Percentiles rank a stretch among this genome's conserved stretches.
Evolutionary conservation across 2,888 invertebrate genomes (phyloP).

Genomic region (Drosophila multiciliata): DNA sequence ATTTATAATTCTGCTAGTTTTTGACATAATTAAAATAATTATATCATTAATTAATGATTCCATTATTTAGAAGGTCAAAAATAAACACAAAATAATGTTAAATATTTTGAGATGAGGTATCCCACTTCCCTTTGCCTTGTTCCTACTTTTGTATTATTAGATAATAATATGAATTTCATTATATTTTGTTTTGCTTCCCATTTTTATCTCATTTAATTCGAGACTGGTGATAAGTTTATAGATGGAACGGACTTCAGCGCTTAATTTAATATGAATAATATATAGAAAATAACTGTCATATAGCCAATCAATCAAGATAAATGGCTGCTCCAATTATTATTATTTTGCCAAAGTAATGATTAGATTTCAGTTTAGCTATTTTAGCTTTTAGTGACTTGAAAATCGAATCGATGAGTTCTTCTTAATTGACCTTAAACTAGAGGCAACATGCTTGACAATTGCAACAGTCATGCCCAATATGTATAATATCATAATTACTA

Average conservation of each 20-base stretch:
- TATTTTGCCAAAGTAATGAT: not conserved
- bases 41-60: not conserved
- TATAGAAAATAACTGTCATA: not conserved
- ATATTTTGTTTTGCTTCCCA: not conserved
- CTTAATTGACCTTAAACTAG: not conserved
- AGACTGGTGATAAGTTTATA: not conserved
- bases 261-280: too few relatives aligned
- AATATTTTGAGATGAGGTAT: not conserved
- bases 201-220: not conserved
- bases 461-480: constrained; percentile 1
- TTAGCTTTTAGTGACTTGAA: not conserved
- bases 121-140: not conserved
- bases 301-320: not conserved
- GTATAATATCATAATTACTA: not conserved
- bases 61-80: not conserved
- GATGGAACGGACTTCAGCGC: not conserved
- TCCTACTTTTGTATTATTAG: not conserved
- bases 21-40: not conserved
- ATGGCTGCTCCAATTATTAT: not conserved
- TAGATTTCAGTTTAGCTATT: not conserved
- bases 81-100: not conserved
- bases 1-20: not conserved
- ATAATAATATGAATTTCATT: not conserved
- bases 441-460: not conserved
- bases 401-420: not conserved